Conservation (phyloP, 2,113 vertebrate genomes). For the Erpornis zantholeuca region DNA sequence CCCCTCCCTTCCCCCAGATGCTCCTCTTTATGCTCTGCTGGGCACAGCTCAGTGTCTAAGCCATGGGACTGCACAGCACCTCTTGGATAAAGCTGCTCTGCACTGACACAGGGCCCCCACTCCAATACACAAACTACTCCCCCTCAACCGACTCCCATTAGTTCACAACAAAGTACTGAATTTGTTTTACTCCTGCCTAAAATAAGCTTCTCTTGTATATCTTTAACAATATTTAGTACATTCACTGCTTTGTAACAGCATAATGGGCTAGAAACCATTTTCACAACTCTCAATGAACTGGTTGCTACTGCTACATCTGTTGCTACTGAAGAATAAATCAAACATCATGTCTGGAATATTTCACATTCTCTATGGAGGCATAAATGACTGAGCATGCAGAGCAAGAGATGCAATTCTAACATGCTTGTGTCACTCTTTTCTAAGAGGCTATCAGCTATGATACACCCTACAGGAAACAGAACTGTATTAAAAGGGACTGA, state of each 20-base stretch:
- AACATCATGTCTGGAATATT: background rate
- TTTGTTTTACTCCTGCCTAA: background rate
- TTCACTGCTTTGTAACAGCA: background rate
- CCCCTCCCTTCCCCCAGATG: no score
- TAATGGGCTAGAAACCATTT: background rate
- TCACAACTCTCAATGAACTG: background rate
- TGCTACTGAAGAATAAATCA: background rate
- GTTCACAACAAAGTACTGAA: background rate
- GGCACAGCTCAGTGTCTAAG: background rate
- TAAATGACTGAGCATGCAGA: background rate
- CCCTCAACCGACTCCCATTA: background rate
- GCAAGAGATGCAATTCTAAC: background rate
- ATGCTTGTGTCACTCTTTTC: background rate
- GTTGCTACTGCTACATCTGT: background rate
- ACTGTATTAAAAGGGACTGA: background rate
- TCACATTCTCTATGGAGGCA: background rate
- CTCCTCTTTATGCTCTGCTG: background rate
- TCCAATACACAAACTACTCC: background rate
- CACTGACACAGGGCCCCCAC: background rate
- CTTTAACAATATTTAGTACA: background rate
- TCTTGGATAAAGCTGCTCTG: background rate
- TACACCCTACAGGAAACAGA: background rate
- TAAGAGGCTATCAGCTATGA: background rate
- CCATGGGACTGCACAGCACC: background rate
- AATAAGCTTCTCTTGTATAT: background rate